Conservation (phyloP, 2,113 vertebrate genomes). For the Colaptes auratus region DNA sequence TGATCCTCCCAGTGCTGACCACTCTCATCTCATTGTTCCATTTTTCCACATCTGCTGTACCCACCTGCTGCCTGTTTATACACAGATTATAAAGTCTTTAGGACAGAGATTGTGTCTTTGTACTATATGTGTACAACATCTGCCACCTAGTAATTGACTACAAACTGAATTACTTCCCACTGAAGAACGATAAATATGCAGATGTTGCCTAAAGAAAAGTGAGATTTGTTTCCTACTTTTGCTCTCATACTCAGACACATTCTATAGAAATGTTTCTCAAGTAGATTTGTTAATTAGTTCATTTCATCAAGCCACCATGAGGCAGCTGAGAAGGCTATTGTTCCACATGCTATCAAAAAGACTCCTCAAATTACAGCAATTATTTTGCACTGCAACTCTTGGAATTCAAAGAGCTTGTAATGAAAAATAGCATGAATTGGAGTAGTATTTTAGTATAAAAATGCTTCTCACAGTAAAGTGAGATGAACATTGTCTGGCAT, state of each 20-base stretch:
- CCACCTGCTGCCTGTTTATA: constrained; percentile 33
- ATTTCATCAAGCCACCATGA: background rate
- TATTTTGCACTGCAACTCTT: background rate
- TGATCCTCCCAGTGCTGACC: background rate
- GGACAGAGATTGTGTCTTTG: background rate
- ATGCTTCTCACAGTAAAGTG: background rate
- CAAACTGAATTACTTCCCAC: background rate
- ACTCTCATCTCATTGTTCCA: background rate
- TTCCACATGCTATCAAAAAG: background rate
- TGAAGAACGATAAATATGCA: background rate
- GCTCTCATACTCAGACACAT: background rate
- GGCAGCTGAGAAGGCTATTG: background rate
- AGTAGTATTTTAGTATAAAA: background rate
- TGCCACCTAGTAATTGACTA: constrained; percentile 3
- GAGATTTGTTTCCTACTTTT: background rate
- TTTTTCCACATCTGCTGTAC: background rate
- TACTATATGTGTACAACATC: background rate
- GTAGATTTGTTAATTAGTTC: background rate
- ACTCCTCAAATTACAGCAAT: background rate
- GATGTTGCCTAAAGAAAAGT: background rate
- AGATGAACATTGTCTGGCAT: background rate
- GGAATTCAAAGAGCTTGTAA: background rate
- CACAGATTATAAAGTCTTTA: background rate
- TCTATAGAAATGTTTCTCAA: background rate
- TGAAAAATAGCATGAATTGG: background rate